phyloP scores from a whole-genome alignment of 1,140 invertebrate species.

The Penaeus chinensis region DNA sequence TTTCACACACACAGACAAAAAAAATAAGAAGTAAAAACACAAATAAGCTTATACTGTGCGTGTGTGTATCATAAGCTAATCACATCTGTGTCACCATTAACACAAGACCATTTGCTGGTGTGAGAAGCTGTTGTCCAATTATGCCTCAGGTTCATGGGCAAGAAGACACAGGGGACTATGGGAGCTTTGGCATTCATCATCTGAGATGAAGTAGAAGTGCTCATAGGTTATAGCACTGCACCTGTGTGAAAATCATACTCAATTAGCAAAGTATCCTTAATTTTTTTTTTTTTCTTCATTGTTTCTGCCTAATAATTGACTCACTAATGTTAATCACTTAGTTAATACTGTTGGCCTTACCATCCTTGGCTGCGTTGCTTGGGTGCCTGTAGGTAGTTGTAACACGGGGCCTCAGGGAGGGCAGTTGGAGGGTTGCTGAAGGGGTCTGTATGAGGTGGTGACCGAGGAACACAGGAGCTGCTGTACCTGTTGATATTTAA shows the following conservation, averaged over 20 bases:
- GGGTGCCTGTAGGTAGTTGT: constrained; percentile 14
- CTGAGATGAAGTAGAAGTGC: constrained; percentile 28
- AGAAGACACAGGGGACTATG: constrained; percentile 25
- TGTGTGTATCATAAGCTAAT: no score
- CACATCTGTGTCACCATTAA: no score
- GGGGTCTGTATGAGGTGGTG: constrained; percentile 41
- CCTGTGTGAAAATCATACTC: not conserved
- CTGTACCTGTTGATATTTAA: constrained; percentile 9
- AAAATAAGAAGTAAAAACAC: no score
- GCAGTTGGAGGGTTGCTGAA: constrained; percentile 8
- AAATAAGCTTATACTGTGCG: no score
- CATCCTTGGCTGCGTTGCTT: constrained; percentile 8
- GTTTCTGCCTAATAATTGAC: no score
- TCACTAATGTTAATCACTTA: not conserved
- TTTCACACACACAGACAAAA: no score
- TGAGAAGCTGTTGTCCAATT: no score
- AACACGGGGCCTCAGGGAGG: constrained; percentile 33
- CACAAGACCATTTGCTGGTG: no score
- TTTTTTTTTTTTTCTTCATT: not conserved
- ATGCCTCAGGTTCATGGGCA: no score
- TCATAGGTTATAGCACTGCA: constrained; percentile 45
- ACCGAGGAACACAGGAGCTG: constrained; percentile 9
- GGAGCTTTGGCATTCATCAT: constrained; percentile 22
- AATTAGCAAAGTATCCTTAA: not conserved
- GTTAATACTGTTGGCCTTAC: not conserved